A percentile compares a stretch with the other conserved stretches of the same genome.
Conservation (phyloP, 2,888 invertebrate genomes). For the Laothoe populi region DNA sequence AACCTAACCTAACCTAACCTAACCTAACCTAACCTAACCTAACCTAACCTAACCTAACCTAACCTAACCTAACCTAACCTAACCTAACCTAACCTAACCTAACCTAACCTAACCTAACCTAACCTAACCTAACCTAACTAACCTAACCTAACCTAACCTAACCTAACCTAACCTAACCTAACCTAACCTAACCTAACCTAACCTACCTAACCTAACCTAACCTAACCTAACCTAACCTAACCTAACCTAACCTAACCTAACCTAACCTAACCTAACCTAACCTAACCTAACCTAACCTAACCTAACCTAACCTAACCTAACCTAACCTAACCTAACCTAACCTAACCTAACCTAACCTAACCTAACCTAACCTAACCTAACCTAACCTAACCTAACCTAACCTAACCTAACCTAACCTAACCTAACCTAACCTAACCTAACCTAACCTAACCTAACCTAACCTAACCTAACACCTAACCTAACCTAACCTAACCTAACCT, state of each 20-base stretch:
- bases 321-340: too few relatives aligned
- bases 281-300: background rate
- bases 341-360: too few relatives aligned
- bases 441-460: too few relatives aligned
- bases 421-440: constrained; percentile 34
- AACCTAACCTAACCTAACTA: too few relatives aligned
- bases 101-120: constrained; percentile 11
- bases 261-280: constrained; percentile 18
- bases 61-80: background rate
- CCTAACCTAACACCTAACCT: too few relatives aligned
- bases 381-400: constrained; percentile 23
- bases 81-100: constrained; percentile 32
- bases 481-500: too few relatives aligned
- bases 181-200: constrained; percentile 17
- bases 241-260: background rate
- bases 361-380: too few relatives aligned
- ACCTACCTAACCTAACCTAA: background rate
- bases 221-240: background rate
- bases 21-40: too few relatives aligned
- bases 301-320: too few relatives aligned
- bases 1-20: too few relatives aligned
- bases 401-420: constrained; percentile 31
- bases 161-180: constrained; percentile 3
- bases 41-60: background rate
- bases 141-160: constrained; percentile 1